Evolutionary conservation across 1,140 invertebrate genomes (phyloP), one percentile per base, ranked within the genome.

Genomic region (Zaprionus capensis): DNA sequence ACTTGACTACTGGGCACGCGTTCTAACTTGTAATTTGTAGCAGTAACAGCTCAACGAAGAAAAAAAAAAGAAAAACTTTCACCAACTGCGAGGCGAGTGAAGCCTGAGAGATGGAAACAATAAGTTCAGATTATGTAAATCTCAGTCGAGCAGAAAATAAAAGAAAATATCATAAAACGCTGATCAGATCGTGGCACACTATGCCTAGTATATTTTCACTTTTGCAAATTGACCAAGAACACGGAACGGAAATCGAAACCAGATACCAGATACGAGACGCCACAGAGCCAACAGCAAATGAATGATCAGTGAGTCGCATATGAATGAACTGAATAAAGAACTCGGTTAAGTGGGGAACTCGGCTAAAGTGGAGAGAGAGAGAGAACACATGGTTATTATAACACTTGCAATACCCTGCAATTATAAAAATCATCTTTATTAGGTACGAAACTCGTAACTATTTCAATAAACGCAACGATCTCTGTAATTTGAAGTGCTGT

Each of bases 11-110:
- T 86, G 83, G 80, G 84, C 83, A 88, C 82, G 66, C 63, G 78
- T 87, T 86, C 83, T 86, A 82, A 72, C 70, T 88, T 64, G 77
- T 88, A 83, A 86, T 86, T 86, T 86, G 84, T 87, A 63, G 86
- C 68, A 31, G 7, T n/a, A 55, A 55, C 1, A 28, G 24, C 24
- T 24, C 24, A 5, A 26, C 24, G 24, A 26, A 49, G 24, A 26
- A 49, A 49, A 49, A 2, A 31, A 9, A 17, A 22, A 38, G 34
- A 53, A 61, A 71, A 86, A 86, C 83, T 86, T 86, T 86, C 83
- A 83, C 83, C 61, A 22, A 44, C 44, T 64, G 28, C 44, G 57
- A 64, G 77, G 61, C 64, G 67, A 41, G 49, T 51, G 38, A 44
- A 44, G 36, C 65, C 55, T 17, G 4, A 46, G 20, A 20, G 26